Evolutionary conservation across 1,140 invertebrate genomes (phyloP), one percentile per base, ranked within the genome.

Genomic region (Asbolus verrucosus): DNA sequence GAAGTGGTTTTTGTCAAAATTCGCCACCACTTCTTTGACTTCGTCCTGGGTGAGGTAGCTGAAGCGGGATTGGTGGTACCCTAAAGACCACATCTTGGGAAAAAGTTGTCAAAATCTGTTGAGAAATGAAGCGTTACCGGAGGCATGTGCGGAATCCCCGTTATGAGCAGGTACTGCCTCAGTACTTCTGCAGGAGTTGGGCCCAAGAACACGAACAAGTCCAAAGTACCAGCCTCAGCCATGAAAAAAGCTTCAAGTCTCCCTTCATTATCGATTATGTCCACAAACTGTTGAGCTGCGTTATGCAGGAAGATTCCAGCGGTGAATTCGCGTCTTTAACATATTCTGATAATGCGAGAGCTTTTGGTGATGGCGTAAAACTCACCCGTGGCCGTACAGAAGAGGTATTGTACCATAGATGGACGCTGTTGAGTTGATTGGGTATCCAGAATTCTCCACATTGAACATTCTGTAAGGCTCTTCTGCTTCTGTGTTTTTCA

Each of bases 391-490:
- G 65, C 94, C 94, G 73, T 97, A 88, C 75, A 98, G 86, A 46
- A 98, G 91, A 0, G 98, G 98, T 50, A 98, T 87, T 0, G 95
- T 87, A 41, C 95, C 98, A 82, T 99, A 99, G 0, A 99, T 82
- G n/a, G 97, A 90, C 96, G 98, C 98, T 27, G 88, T 89, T 78
- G 91, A 95, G 71, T 97, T 88, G 0, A 97, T 75, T 78, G 98
- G 94, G 81, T 97, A 99, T 81, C 98, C 96, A 83, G 98, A 98
- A 0, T 99, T 95, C 84, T 99, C 98, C 75, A 98, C 83, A 84
- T 99, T 99, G 80, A 95, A 98, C 8, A 99, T 81, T 33, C 98
- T 87, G 81, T 98, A 99, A 0, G 98, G 98, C 76, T 98, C 96
- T 0, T 86, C 85, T n/a, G 84, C 84, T 16, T 41, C 62, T 1